Base-by-base conservation (phyloP, 2,888 invertebrate species). In the Aricia artaxerxes region DNA sequence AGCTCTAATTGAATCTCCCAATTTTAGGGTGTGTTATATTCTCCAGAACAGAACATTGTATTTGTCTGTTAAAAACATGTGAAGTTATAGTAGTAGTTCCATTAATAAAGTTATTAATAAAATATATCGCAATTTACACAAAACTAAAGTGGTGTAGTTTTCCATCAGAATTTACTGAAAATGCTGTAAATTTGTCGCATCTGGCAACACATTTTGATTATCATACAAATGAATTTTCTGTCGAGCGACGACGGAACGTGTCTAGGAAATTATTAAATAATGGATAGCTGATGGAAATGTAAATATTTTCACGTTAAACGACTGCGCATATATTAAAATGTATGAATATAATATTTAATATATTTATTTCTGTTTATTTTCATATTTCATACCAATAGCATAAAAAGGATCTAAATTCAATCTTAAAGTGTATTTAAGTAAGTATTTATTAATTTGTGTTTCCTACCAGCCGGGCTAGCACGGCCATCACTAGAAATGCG, bases 181-280 rank as follows among this genome's bases (percentile, higher is more conserved):
- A 69, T 69, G 13, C 4, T 38, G 69, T 16, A 1, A 69, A 69
- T 69, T 69, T 16, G 35, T 69, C 82, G 64, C 81, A 80, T 80
- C 79, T 61, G 73, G 73, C 73, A 73, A 73, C 73, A 81, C 82
- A 82, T 82, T 82, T 77, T 77, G 78, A 84, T 85, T 84, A 83
- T 79, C 84, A 85, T 85, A 84, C 83, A 85, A 84, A 84, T 84
- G 82, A 83, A 82, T 82, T 82, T 77, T 81, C 81, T 80, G 73
- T 44, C 73, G 44, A 73, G 73, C 24, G 73, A 73, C 73, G 81
- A 80, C 80, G 81, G 73, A 4, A 73, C 73, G 73, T 73, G 73
- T 73, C 73, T 73, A 73, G 73, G 73, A 73, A 73, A 73, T 73
- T 73, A 44, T 73, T 73, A 73, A 73, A 44, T 73, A 73, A 73